These are phyloP conservation scores for Synergus umbraculus DNA, from an alignment of 2,888 invertebrate genomes.

Conservation along the genomic window DNA sequence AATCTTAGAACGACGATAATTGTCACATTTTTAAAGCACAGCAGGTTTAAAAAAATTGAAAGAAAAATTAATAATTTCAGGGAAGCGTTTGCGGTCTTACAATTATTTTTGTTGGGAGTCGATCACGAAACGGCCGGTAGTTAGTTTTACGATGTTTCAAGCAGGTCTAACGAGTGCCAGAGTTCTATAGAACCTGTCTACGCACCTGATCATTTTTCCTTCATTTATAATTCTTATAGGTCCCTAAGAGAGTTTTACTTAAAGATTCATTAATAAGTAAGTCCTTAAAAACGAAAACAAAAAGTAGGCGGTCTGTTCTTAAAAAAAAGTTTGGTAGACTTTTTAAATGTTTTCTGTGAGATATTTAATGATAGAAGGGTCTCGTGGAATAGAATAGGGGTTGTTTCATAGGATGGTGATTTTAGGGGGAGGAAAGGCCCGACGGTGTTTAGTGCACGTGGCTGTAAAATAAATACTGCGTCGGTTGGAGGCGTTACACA, in stretches of 20 bases:
- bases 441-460: no score
- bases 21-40: neutral
- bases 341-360: no score
- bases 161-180: constrained; percentile 41
- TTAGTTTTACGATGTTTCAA: constrained; percentile 53
- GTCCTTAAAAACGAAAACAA: neutral
- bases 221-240: constrained; percentile 7
- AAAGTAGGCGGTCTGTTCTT: neutral
- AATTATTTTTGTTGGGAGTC: constrained; percentile 9
- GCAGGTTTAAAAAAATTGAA: neutral
- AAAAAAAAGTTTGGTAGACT: no score
- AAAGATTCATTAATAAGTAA: neutral
- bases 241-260: neutral
- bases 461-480: no score
- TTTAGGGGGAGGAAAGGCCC: no score
- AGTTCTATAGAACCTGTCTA: constrained; percentile 38
- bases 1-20: neutral
- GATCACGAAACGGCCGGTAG: constrained; percentile 48
- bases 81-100: constrained; percentile 23
- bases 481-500: no score
- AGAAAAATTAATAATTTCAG: neutral
- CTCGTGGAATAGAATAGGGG: no score
- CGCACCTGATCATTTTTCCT: constrained; percentile 20
- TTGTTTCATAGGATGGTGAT: no score
- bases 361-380: no score